Conservation (phyloP, 2,888 invertebrate species). For the Ommatoiulus sabulosus region DNA sequence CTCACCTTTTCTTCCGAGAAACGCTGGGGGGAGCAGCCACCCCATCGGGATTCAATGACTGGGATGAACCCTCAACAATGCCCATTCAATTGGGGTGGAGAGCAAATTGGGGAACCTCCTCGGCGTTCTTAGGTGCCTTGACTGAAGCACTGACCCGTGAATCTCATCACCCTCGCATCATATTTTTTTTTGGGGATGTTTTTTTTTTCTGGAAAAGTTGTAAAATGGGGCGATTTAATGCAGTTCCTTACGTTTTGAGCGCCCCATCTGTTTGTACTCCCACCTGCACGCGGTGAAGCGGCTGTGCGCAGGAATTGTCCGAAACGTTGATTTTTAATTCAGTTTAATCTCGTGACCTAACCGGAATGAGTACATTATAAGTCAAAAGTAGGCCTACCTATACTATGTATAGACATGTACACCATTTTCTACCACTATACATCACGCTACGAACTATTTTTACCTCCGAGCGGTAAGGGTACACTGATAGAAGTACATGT, state of each 20-base stretch:
- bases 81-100: conserved; percentile 13
- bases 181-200: background rate
- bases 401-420: too few species aligned
- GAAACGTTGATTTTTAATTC: background rate
- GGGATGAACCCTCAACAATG: conserved; percentile 24
- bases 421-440: too few species aligned
- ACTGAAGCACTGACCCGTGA: conserved; percentile 36
- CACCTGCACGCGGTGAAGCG: background rate
- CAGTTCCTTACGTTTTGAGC: background rate
- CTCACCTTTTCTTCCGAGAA: conserved; percentile 48
- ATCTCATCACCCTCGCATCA: conserved; percentile 16
- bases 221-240: background rate
- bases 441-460: too few species aligned
- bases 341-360: background rate
- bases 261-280: background rate
- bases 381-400: too few species aligned
- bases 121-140: background rate
- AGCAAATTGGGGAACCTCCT: conserved; percentile 36
- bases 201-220: background rate
- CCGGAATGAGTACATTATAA: too few species aligned
- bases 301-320: background rate
- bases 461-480: too few species aligned
- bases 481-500: too few species aligned
- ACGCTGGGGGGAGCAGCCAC: conserved; percentile 27
- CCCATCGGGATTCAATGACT: conserved; percentile 32